Conservation (phyloP, 2,113 vertebrate species). For the Carettochelys insculpta region DNA sequence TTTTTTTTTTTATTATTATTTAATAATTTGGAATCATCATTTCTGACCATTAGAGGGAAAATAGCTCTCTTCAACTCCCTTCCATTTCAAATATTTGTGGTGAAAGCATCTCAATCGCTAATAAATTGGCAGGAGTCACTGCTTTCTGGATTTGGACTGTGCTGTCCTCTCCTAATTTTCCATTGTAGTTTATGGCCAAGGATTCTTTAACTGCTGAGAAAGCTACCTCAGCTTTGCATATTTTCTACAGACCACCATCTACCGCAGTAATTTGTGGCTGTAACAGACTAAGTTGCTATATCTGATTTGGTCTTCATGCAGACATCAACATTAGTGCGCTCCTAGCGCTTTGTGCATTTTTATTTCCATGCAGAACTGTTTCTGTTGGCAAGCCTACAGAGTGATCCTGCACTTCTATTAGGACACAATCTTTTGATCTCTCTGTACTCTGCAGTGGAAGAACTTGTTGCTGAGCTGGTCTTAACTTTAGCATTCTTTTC, state of each 20-base stretch:
- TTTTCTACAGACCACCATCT: not conserved
- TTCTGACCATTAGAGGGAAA: not conserved
- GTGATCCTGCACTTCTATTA: not conserved
- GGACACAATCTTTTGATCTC: not conserved
- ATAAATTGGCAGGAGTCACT: not conserved
- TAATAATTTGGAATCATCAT: not conserved
- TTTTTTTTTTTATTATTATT: not conserved
- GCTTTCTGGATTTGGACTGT: not conserved
- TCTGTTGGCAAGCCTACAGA: not conserved
- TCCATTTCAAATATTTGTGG: not conserved
- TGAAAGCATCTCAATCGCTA: not conserved
- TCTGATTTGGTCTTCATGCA: not conserved
- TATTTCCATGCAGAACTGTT: not conserved
- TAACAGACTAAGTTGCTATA: not conserved
- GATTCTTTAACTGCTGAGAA: not conserved
- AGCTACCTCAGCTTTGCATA: not conserved
- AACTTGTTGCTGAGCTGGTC: not conserved
- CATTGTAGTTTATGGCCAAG: not conserved
- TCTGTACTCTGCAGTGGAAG: not conserved
- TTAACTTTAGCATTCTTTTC: not conserved
- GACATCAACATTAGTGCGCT: not conserved
- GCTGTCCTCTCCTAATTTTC: rapidly evolving
- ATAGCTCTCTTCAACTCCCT: not conserved
- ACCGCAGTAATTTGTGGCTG: not conserved
- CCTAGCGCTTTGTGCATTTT: rapidly evolving